Evolutionary conservation across 2,113 vertebrate genomes (phyloP).

Genomic region (Psittacula cyanocephala): DNA sequence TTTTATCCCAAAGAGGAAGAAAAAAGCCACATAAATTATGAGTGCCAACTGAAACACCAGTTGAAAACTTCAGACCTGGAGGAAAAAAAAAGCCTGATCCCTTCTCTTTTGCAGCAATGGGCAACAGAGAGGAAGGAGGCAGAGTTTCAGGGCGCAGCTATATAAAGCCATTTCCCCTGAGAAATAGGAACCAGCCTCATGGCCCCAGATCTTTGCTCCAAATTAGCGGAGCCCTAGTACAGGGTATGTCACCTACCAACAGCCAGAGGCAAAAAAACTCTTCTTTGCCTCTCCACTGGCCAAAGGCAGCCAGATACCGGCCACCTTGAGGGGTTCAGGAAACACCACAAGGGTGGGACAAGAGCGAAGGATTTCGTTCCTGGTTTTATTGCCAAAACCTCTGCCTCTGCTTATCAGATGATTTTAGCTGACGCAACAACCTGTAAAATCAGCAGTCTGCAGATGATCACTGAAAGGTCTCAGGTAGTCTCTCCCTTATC

Average conservation of each 20-base stretch:
- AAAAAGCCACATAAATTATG: background rate
- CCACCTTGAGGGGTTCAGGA: fast-evolving
- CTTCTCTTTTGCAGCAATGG: background rate
- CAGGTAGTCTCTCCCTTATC: background rate
- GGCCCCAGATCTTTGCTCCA: background rate
- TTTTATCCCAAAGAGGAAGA: background rate
- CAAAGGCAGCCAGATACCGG: background rate
- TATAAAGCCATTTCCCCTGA: background rate
- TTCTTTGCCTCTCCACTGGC: background rate
- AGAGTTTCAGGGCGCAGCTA: background rate
- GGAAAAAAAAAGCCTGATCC: background rate
- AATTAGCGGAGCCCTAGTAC: background rate
- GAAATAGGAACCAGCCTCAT: background rate
- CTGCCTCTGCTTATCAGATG: background rate
- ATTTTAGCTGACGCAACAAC: background rate
- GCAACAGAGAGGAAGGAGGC: background rate
- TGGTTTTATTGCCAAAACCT: background rate
- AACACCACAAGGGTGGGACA: background rate
- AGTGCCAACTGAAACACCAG: background rate
- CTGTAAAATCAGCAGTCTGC: background rate
- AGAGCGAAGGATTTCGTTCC: background rate
- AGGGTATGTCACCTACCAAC: background rate
- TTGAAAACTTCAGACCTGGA: background rate
- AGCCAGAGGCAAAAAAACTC: background rate
- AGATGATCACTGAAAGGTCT: background rate